Base-by-base conservation (phyloP, 1,140 invertebrate genomes). In the Paraescarpia echinospica region DNA sequence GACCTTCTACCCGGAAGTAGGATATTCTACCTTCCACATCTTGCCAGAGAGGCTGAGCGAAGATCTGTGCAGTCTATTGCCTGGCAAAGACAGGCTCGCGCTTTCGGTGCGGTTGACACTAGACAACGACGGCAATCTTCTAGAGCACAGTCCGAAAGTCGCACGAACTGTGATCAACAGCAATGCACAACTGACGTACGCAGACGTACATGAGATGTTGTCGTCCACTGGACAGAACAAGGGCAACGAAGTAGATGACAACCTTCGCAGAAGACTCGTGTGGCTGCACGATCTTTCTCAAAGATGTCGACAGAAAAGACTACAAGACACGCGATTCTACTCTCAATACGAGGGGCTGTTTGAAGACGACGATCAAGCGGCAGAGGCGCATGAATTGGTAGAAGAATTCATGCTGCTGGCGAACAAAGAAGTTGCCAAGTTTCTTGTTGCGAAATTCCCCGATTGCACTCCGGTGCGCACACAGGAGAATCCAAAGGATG, bases 41-140 rank as follows among this genome's bases (percentile, higher is more conserved):
- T 92, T 96, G 35, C 96, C 96, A 22, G 90, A 93, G 27, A 94
- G 94, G 90, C 94, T 96, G 0, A 94, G 95, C 92, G 94, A 94
- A n/a, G 94, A 96, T 93, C 92, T 96, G 9, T 96, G 96, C 92
- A 96, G 96, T 91, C 94, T 96, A 35, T 93, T 95, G 35, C 94
- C 95, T 12, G 94, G 94, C 92, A 93, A 94, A 41, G 96, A 96
- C 92, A 92, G 95, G 91, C 93, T 95, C 90, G 93, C 94, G 8
- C n/a, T 95, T 27, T 95, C 95, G 27, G 93, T 96, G 1, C 93
- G 95, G 35, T 92, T 95, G 92, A 94, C 93, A 33, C 94, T 96
- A 22, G 91, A 94, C 31, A 34, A 35, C 4, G 89, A 90, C 33
- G 6, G 59, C 59, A 77, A 77, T 77, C 59, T 77, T 2, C 9